A percentile compares a stretch with the other conserved stretches of the same genome.
These are phyloP conservation scores for Myioborus miniatus DNA, from an alignment of 2,797 vertebrate genomes.

Conservation along the genomic window DNA sequence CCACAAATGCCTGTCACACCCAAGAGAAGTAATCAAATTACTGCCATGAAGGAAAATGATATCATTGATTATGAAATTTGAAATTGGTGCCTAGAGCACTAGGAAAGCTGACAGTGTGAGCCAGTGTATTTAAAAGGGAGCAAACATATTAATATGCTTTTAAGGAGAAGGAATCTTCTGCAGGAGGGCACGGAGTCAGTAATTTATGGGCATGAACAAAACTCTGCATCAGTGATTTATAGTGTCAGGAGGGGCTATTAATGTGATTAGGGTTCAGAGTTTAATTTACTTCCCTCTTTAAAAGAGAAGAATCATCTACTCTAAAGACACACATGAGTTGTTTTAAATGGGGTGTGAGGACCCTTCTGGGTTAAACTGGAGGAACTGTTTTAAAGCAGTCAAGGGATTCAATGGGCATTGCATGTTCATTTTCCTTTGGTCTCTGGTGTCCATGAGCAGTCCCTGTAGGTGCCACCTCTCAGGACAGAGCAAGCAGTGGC, in stretches of 20 bases:
- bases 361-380: background rate
- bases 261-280: slow-evolving; percentile 38
- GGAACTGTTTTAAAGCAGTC: background rate
- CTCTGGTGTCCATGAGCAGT: background rate
- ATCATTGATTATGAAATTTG: slow-evolving; percentile 57
- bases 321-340: background rate
- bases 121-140: background rate
- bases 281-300: slow-evolving; percentile 33
- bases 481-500: background rate
- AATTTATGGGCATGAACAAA: background rate
- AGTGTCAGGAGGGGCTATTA: background rate
- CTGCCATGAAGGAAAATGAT: background rate
- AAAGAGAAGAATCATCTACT: slow-evolving; percentile 4
- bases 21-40: slow-evolving; percentile 57
- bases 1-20: slow-evolving; percentile 46
- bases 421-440: background rate
- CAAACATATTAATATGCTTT: slow-evolving; percentile 33
- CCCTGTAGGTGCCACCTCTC: background rate
- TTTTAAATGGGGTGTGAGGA: background rate
- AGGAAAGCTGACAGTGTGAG: background rate
- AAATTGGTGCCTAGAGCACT: slow-evolving; percentile 36
- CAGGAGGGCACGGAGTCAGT: background rate
- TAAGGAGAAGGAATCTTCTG: background rate
- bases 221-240: slow-evolving; percentile 22
- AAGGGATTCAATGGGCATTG: background rate